phyloP scores from a whole-genome alignment of 2,797 vertebrate genomes.

The Anabacerthia variegaticeps region DNA sequence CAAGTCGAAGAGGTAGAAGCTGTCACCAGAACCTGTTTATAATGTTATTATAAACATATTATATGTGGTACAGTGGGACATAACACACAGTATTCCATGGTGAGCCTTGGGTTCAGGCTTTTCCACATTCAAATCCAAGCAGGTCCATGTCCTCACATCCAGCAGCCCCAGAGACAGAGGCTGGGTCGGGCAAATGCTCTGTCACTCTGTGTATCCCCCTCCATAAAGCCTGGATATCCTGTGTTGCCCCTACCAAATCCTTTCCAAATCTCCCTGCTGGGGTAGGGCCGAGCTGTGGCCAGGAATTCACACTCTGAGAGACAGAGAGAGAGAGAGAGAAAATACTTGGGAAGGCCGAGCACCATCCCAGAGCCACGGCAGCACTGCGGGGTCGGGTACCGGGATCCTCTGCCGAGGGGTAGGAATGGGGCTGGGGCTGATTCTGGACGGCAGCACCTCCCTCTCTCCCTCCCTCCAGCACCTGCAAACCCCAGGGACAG shows the following conservation, averaged over 20 bases:
- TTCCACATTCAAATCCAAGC: background rate
- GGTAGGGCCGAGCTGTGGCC: background rate
- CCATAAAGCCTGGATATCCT: background rate
- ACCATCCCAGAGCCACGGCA: accelerated
- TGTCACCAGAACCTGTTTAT: background rate
- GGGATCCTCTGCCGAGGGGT: accelerated
- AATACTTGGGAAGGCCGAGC: background rate
- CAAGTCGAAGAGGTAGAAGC: accelerated
- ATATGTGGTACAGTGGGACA: accelerated
- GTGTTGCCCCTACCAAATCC: background rate
- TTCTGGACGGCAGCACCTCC: background rate
- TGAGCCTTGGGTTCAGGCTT: background rate
- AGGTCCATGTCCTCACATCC: accelerated
- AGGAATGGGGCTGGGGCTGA: background rate
- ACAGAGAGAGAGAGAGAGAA: background rate
- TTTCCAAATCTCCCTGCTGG: background rate
- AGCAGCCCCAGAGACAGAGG: accelerated
- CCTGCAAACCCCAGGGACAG: background rate
- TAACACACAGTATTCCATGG: accelerated
- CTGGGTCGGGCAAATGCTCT: accelerated
- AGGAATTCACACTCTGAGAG: accelerated
- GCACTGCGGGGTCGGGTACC: accelerated
- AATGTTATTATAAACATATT: accelerated
- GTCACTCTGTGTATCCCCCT: accelerated
- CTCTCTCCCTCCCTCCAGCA: no score